Percentiles rank a stretch among this genome's conserved stretches.
Conservation (phyloP, 2,888 invertebrate genomes). For the Meloe dianella region DNA sequence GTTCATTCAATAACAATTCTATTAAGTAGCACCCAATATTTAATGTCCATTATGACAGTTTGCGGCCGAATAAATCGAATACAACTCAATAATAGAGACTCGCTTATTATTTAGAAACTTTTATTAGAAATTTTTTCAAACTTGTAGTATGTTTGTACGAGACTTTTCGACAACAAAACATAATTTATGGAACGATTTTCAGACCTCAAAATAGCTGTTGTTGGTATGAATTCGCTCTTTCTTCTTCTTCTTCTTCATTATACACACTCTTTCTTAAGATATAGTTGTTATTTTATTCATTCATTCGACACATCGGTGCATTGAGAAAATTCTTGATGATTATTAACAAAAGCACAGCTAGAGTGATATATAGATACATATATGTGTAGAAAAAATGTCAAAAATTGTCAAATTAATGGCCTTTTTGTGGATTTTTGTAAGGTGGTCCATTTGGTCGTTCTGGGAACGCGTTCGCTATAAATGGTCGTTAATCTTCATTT, state of each 20-base stretch:
- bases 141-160: conserved; percentile 14
- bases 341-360: conserved; percentile 42
- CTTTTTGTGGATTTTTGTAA: conserved; percentile 7
- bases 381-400: conserved; percentile 40
- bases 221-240: conserved; percentile 38
- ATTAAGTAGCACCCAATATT: conserved; percentile 26
- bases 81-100: conserved; percentile 20
- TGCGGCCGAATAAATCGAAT: conserved; percentile 33
- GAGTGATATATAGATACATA: conserved; percentile 14
- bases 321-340: conserved; percentile 32
- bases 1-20: conserved; percentile 22
- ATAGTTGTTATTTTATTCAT: conserved; percentile 42
- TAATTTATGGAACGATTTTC: conserved; percentile 45
- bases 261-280: conserved; percentile 30
- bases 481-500: conserved; percentile 50
- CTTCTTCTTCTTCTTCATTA: conserved; percentile 22
- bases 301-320: conserved; percentile 34
- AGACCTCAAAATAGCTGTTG: conserved; percentile 40
- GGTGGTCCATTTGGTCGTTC: conserved; percentile 9
- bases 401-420: conserved; percentile 37
- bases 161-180: conserved; percentile 35
- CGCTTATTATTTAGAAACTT: background rate
- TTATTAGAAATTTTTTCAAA: conserved; percentile 10
- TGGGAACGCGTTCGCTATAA: conserved; percentile 26
- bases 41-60: conserved; percentile 32